phyloP scores from a whole-genome alignment of 2,797 vertebrate species.

The Dicrostonyx torquatus region DNA sequence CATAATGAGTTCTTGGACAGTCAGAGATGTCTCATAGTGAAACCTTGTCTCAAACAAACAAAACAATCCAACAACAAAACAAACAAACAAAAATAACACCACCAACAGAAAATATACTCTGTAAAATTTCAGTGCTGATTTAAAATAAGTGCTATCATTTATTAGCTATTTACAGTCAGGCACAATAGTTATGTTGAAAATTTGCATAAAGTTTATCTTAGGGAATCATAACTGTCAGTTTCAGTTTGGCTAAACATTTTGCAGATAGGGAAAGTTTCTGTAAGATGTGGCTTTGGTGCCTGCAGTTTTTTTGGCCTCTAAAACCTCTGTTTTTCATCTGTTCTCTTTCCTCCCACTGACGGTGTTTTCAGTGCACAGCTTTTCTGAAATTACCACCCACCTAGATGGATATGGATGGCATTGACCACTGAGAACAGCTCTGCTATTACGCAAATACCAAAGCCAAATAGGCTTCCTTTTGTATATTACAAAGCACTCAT shows the following conservation, averaged over 20 bases:
- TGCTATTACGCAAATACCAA: not conserved
- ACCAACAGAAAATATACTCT: not conserved
- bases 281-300: not conserved
- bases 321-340: not conserved
- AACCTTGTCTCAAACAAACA: not conserved
- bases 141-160: conserved; percentile 13
- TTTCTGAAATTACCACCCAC: not conserved
- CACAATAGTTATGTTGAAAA: not conserved
- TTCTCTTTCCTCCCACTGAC: not conserved
- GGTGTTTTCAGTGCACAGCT: not conserved
- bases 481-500: not conserved
- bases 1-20: not conserved
- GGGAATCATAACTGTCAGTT: not conserved
- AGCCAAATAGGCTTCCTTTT: conserved; percentile 8
- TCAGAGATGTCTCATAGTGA: not conserved
- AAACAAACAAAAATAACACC: not conserved
- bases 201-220: not conserved
- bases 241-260: not conserved
- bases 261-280: not conserved
- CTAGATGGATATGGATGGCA: not conserved
- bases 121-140: not conserved
- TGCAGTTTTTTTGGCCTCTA: not conserved
- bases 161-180: not conserved
- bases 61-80: not conserved
- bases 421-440: not conserved